A percentile compares a stretch with the other conserved stretches of the same genome.
phyloP scores from a whole-genome alignment of 2,888 invertebrate species.

The Spilarctia lutea region DNA sequence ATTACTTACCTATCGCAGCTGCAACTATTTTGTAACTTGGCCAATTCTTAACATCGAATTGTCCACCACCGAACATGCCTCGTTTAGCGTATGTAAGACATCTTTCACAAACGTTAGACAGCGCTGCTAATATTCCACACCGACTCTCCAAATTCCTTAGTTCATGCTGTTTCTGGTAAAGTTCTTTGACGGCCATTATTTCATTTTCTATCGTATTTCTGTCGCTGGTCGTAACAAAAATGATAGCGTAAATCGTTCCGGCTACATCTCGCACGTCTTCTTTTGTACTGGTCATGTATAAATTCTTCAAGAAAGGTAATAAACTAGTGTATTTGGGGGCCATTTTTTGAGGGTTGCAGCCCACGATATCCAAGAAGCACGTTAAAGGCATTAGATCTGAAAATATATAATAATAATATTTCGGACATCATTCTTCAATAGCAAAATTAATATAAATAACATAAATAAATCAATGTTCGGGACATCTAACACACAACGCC shows the following conservation, averaged over 20 bases:
- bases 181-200: constrained; percentile 55
- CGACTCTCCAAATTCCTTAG: constrained; percentile 88
- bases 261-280: constrained; percentile 92
- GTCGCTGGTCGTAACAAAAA: constrained; percentile 88
- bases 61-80: constrained; percentile 77
- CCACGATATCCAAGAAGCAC: constrained; percentile 94
- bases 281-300: constrained; percentile 89
- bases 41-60: constrained; percentile 83
- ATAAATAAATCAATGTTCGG: too few relatives aligned
- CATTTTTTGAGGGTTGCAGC: constrained; percentile 91
- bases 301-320: constrained; percentile 88
- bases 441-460: too few relatives aligned
- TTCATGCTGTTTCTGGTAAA: constrained; percentile 9
- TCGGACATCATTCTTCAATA: too few relatives aligned
- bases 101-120: constrained; percentile 90
- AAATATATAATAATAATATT: constrained; percentile 28
- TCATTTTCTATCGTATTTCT: constrained; percentile 81
- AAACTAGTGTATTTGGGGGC: constrained; percentile 88
- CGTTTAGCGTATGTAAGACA: constrained; percentile 85
- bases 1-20: constrained; percentile 85
- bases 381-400: constrained; percentile 89
- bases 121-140: constrained; percentile 91
- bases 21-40: constrained; percentile 87
- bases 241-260: constrained; percentile 91
- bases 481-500: too few relatives aligned